Percentiles rank a stretch among this genome's conserved stretches.
These are phyloP conservation scores for Brachionus rotundiformis DNA, from an alignment of 1,140 invertebrate species.

Conservation along the genomic window DNA sequence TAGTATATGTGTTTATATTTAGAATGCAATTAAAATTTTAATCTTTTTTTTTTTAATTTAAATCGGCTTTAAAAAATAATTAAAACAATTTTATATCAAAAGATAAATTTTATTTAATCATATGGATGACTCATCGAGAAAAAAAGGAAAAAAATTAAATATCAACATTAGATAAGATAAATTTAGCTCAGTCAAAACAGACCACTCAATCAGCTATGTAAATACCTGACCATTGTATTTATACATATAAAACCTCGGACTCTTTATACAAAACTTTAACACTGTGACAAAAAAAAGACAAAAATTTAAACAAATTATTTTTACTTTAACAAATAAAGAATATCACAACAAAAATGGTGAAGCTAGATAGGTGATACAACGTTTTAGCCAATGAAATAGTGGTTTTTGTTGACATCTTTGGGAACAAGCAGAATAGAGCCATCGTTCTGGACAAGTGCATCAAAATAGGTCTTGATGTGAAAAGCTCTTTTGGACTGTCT, in stretches of 20 bases:
- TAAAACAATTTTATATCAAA: neutral
- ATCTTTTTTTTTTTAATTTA: no score
- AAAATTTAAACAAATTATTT: neutral
- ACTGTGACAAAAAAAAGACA: neutral
- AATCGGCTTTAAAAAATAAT: no score
- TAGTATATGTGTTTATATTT: no score
- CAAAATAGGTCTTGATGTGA: constrained; percentile 45
- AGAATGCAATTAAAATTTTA: no score
- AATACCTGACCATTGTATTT: no score
- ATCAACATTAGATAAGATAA: no score
- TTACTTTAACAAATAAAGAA: constrained; percentile 13
- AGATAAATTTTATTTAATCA: neutral
- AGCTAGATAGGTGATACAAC: neutral
- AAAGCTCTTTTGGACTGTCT: constrained; percentile 10
- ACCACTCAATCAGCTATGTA: no score
- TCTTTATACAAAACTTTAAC: neutral
- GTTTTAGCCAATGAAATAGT: constrained; percentile 46
- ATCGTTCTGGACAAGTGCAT: constrained; percentile 40
- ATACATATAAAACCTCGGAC: no score
- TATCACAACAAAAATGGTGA: neutral
- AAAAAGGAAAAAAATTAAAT: no score
- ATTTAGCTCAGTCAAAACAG: no score
- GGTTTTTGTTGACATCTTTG: constrained; percentile 51
- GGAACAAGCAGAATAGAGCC: constrained; percentile 48
- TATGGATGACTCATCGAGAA: no score